Evolutionary conservation across 2,888 invertebrate species (phyloP), one percentile per base, ranked within the genome.

Genomic region (Brachycybe producta): DNA sequence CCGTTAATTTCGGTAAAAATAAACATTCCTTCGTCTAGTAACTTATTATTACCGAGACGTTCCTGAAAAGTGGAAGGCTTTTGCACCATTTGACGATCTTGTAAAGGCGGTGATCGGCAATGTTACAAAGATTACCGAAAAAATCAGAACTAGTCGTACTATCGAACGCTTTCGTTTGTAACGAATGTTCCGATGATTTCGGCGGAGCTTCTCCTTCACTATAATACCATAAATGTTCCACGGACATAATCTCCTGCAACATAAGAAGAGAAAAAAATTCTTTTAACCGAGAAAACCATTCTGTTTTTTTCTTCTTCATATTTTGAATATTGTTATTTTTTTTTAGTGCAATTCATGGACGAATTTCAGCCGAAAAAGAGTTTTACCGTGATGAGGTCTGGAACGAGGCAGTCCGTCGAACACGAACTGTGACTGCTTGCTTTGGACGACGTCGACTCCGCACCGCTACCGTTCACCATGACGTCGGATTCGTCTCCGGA

Each of bases 11-110:
- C 43, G 8, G n/a, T 35, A 19, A 53, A 21, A 49, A 42, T 13
- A 42, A 42, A 42, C 23, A 23, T 11, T 19, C 7, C 17, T 42
- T 19, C 8, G 7, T 11, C 7, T 5, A 13, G 3, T 15, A 41
- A 17, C 7, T 23, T 40, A 23, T 28, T 34, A 38, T 35, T 62
- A 88, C 88, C 62, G 90, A 87, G 61, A 95, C 92, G 69, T 91
- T 88, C 67, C 92, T 90, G 67, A 95, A 95, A 24, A 95, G 77
- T 15, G 95, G 94, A 66, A 95, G 71, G 67, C 91, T 92, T 68
- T 95, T 88, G 73, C 94, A 94, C 95, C 95, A 95, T 66, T 94
- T 91, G 55, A 95, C 95, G 59, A 95, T 91, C 73, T 94, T 91
- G 67, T 94, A 95, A 17, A 95, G 76, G 42, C 94, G 75, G 67